Evolutionary conservation across 2,797 vertebrate species (phyloP), one percentile per base, ranked within the genome.

Genomic region (Coccyzus lansbergi): DNA sequence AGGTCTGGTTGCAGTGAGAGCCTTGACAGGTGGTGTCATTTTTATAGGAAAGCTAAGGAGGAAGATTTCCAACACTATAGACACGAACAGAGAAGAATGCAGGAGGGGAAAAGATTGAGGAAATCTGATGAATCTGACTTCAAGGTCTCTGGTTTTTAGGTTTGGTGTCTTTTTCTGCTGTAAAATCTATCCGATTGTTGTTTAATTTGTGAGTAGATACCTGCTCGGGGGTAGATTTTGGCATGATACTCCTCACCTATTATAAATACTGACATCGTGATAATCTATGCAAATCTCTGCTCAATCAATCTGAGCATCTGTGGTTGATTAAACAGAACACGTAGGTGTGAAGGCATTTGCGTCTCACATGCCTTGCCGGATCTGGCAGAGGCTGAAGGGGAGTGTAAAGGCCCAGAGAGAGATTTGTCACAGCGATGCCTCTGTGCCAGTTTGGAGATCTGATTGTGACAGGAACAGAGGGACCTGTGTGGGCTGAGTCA

Each of bases 221-320:
- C 82, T 94, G 68, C 75, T 72, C 67, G 70, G 76, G 79, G 83
- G 74, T 88, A 89, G 85, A 82, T 92, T 93, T 92, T 93, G 94
- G 91, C 85, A 86, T 53, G 42, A 42, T 82, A 24, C 72, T 88
- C 77, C 56, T 83, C 55, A 52, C 44, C 46, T 88, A 82, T 95
- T 94, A 90, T 81, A 93, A 97, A 78, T 88, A 86, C 91, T 96
- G 92, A 95, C 93, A 93, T 95, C 83, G 90, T 14, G 6, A 75
- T 95, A 83, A 93, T 94, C 91, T 94, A 79, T 94, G 94, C 91
- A 95, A 95, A 97, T 94, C 40, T 63, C 83, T 53, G 87, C 93
- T 95, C 92, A 90, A 95, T 96, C 94, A 93, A 91, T 94, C 83
- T 94, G 95, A 95, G 95, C 92, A 90, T 96, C 89, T 95, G 94